Conservation (phyloP, 2,113 vertebrate genomes). For the Gymnorhina tibicen region DNA sequence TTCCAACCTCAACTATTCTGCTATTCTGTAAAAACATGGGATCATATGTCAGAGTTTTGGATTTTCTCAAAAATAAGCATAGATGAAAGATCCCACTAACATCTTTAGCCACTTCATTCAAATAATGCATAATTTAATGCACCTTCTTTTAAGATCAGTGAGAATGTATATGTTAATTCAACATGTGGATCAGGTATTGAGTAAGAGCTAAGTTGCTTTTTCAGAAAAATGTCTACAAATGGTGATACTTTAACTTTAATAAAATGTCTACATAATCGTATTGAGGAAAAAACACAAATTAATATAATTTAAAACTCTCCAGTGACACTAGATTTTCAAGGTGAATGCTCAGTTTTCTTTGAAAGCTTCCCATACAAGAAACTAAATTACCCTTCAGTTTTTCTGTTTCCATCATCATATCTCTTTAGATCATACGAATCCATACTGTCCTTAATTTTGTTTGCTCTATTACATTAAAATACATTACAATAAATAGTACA, state of each 20-base stretch:
- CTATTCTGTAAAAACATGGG: not conserved
- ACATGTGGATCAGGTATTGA: not conserved
- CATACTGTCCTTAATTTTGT: not conserved
- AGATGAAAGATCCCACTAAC: not conserved
- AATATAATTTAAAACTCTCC: not conserved
- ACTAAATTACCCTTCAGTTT: not conserved
- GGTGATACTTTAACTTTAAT: not conserved
- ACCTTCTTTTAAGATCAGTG: not conserved
- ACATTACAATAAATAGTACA: not conserved
- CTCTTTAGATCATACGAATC: not conserved
- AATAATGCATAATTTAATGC: not conserved
- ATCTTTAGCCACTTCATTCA: not conserved
- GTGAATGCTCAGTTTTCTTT: not conserved
- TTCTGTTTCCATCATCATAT: not conserved
- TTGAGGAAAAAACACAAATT: accelerated
- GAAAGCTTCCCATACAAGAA: not conserved
- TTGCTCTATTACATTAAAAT: not conserved
- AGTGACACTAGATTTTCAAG: not conserved
- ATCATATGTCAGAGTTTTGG: not conserved
- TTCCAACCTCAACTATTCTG: not conserved
- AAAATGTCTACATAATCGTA: not conserved
- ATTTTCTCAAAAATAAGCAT: not conserved
- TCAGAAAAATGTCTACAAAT: not conserved
- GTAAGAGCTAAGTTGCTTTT: not conserved
- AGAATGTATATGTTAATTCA: not conserved